Conservation (phyloP, 2,888 invertebrate species). For the Polymixis flavicincta region DNA sequence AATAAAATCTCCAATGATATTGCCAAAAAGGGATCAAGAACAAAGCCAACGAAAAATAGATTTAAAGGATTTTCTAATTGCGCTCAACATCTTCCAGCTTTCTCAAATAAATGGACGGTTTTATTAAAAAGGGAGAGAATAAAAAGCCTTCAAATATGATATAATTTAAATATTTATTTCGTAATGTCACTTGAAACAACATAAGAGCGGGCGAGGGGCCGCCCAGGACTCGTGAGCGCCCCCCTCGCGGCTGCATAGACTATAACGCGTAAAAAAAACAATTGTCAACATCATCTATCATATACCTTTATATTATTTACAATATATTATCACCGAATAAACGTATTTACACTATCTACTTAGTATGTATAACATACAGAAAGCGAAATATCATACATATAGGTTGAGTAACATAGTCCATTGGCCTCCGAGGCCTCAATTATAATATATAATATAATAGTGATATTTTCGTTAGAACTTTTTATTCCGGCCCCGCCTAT, state of each 20-base stretch:
- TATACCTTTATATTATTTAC: conserved; percentile 85
- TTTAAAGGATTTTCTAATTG: conserved; percentile 60
- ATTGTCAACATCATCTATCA: conserved; percentile 85
- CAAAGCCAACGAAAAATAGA: conserved; percentile 54
- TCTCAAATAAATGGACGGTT: conserved; percentile 43
- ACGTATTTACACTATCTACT: conserved; percentile 88
- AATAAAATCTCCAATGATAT: conserved; percentile 55
- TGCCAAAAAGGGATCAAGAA: conserved; percentile 48
- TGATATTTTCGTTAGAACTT: conserved; percentile 89
- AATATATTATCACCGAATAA: conserved; percentile 79
- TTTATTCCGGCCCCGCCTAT: conserved; percentile 87
- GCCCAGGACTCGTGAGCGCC: conserved; percentile 85
- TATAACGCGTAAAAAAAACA: conserved; percentile 89
- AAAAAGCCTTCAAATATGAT: conserved; percentile 79
- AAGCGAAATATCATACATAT: conserved; percentile 87
- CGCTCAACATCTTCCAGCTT: conserved; percentile 32
- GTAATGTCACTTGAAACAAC: conserved; percentile 89
- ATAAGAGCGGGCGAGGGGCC: conserved; percentile 82
- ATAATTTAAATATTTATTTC: conserved; percentile 90
- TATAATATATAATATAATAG: conserved; percentile 82
- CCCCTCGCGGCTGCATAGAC: conserved; percentile 84
- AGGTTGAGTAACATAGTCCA: conserved; percentile 82
- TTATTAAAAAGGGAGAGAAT: conserved; percentile 65
- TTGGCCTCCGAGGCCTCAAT: conserved; percentile 73
- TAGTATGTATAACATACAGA: conserved; percentile 89